phyloP scores from a whole-genome alignment of 2,888 invertebrate species.

The Eudemis profundana region DNA sequence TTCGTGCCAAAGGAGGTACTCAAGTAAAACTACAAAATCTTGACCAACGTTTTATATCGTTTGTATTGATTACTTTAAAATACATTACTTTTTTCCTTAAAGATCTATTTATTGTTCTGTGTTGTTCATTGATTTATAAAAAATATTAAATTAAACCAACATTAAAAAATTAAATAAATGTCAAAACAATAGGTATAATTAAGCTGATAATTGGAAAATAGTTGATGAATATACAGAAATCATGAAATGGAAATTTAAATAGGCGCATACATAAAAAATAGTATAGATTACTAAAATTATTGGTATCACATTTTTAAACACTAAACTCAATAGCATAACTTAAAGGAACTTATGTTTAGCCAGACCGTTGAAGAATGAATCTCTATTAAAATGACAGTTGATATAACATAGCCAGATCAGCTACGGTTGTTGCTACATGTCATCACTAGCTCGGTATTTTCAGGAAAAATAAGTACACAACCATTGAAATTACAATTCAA shows the following conservation, averaged over 20 bases:
- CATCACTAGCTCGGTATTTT: conserved; percentile 52
- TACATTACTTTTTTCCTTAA: conserved; percentile 68
- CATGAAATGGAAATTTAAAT: conserved; percentile 61
- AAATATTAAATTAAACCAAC: conserved; percentile 45
- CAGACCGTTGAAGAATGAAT: conserved; percentile 72
- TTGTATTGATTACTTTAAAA: conserved; percentile 57
- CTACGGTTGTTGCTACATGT: conserved; percentile 50
- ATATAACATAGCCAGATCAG: conserved; percentile 58
- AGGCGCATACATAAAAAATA: conserved; percentile 68
- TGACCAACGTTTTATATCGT: conserved; percentile 77
- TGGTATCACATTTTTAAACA: conserved; percentile 83
- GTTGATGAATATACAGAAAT: conserved; percentile 69
- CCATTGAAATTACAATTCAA: conserved; percentile 70
- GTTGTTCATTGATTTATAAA: conserved; percentile 64
- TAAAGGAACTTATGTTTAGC: conserved; percentile 82
- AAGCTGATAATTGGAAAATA: conserved; percentile 49
- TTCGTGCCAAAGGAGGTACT: background rate
- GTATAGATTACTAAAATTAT: conserved; percentile 77
- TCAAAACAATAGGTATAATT: conserved; percentile 54
- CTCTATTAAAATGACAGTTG: conserved; percentile 60
- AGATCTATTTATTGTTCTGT: conserved; percentile 74
- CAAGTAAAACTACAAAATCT: conserved; percentile 54
- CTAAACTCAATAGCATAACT: conserved; percentile 75
- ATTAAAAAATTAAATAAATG: conserved; percentile 67
- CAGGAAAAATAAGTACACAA: conserved; percentile 80